Conservation (phyloP, 2,113 vertebrate species). For the Setophaga petechia region DNA sequence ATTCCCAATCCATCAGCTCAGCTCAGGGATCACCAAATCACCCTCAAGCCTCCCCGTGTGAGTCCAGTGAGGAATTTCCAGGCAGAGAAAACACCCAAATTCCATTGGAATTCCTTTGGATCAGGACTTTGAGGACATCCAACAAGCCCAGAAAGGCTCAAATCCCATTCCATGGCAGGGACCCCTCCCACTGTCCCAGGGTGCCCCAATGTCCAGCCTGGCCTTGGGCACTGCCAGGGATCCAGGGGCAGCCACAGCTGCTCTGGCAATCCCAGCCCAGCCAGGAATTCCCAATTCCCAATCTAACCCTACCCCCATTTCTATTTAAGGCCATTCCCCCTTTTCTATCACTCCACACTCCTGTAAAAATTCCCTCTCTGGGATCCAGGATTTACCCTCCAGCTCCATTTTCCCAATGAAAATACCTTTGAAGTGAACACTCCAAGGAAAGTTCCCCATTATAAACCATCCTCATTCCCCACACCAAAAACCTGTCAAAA, state of each 20-base stretch:
- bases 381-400: not conserved
- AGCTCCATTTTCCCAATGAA: not conserved
- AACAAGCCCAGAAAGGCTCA: too few relatives aligned
- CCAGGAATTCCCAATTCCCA: too few relatives aligned
- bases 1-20: too few relatives aligned
- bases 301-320: not conserved
- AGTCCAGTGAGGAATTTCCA: too few relatives aligned
- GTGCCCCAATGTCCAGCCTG: too few relatives aligned
- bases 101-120: too few relatives aligned
- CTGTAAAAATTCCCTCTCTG: not conserved
- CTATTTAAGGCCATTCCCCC: not conserved
- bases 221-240: not conserved
- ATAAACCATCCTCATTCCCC: fast-evolving
- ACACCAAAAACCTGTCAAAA: fast-evolving
- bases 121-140: too few relatives aligned
- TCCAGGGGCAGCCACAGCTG: not conserved
- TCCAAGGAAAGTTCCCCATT: not conserved
- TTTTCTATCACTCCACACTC: not conserved
- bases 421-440: not conserved
- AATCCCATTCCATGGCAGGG: not conserved
- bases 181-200: not conserved
- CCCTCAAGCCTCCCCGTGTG: too few relatives aligned
- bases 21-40: too few relatives aligned
- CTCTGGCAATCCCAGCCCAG: not conserved
- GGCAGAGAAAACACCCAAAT: too few relatives aligned